Percentiles rank a stretch among this genome's conserved stretches.
Conservation (phyloP, 2,888 invertebrate genomes). For the Horisme vitalbata region DNA sequence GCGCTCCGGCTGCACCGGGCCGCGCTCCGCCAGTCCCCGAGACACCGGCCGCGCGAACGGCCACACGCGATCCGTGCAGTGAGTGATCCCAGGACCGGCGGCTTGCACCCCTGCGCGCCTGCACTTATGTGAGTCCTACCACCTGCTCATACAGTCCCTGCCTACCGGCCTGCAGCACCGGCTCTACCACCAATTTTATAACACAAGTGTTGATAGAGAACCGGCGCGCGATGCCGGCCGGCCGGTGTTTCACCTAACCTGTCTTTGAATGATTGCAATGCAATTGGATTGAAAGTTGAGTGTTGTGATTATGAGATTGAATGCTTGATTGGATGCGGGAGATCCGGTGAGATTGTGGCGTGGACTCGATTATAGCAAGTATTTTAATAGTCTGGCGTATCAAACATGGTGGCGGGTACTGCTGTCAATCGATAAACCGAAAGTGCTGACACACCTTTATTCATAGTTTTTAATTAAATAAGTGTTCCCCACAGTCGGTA, state of each 20-base stretch:
- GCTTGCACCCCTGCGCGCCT: slow-evolving; percentile 53
- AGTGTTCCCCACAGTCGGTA: slow-evolving; percentile 40
- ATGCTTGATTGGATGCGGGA: slow-evolving; percentile 23
- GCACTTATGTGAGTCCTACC: slow-evolving; percentile 70
- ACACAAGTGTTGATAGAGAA: slow-evolving; percentile 13
- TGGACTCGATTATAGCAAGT: slow-evolving; percentile 10
- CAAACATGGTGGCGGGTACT: slow-evolving; percentile 38
- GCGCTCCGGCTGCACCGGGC: slow-evolving; percentile 39
- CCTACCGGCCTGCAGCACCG: background rate
- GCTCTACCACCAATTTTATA: slow-evolving; percentile 4
- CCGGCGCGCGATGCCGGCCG: slow-evolving; percentile 48
- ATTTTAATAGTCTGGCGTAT: slow-evolving; percentile 28
- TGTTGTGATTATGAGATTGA: slow-evolving; percentile 27
- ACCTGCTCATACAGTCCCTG: slow-evolving; percentile 12
- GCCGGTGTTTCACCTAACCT: slow-evolving; percentile 70
- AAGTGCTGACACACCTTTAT: slow-evolving; percentile 15
- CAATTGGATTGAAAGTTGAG: slow-evolving; percentile 27
- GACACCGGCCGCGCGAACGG: slow-evolving; percentile 81
- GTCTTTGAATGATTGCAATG: slow-evolving; percentile 31
- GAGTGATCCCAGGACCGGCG: slow-evolving; percentile 61
- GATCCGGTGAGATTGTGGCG: slow-evolving; percentile 21
- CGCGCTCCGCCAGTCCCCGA: slow-evolving; percentile 76
- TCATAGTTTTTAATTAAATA: slow-evolving; percentile 65
- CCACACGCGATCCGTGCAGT: slow-evolving; percentile 68
- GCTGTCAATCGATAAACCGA: slow-evolving; percentile 22